Evolutionary conservation across 2,113 vertebrate genomes (phyloP).

Genomic region (Limanda limanda): DNA sequence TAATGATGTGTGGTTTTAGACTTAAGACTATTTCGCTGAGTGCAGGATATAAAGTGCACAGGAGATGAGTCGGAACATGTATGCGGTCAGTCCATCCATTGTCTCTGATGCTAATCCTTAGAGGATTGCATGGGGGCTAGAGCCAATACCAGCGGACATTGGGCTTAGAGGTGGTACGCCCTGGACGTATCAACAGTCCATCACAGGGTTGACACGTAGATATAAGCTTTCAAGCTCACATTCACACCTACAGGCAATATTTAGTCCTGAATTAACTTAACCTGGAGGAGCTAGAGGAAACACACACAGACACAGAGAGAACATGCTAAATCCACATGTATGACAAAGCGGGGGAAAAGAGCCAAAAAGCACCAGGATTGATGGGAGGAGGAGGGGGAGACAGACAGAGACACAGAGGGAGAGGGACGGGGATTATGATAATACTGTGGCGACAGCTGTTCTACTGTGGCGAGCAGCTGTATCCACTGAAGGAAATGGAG

Average conservation of each 20-base stretch:
- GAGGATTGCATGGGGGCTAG: not conserved
- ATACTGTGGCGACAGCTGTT: slow-evolving; percentile 79
- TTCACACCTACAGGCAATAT: not conserved
- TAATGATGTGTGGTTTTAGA: slow-evolving; percentile 31
- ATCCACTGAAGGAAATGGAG: slow-evolving; percentile 69
- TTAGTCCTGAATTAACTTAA: not conserved
- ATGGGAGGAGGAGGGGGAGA: not conserved
- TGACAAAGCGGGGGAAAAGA: slow-evolving; percentile 11
- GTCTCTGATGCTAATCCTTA: not conserved
- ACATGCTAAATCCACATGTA: not conserved
- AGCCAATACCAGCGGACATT: not conserved
- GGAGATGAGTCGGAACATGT: not conserved
- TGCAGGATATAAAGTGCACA: not conserved
- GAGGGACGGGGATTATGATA: slow-evolving; percentile 69
- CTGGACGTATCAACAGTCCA: not conserved
- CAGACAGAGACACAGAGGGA: not conserved
- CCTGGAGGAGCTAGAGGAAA: not conserved
- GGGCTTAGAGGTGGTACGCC: not conserved
- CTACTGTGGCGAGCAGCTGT: slow-evolving; percentile 76
- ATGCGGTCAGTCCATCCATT: not conserved
- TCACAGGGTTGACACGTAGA: not conserved
- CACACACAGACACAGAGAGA: not conserved
- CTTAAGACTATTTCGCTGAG: slow-evolving; percentile 8
- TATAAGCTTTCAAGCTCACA: not conserved
- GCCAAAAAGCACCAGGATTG: slow-evolving; percentile 10